Conservation (phyloP, 2,797 vertebrate species). For the Lithobates pipiens region DNA sequence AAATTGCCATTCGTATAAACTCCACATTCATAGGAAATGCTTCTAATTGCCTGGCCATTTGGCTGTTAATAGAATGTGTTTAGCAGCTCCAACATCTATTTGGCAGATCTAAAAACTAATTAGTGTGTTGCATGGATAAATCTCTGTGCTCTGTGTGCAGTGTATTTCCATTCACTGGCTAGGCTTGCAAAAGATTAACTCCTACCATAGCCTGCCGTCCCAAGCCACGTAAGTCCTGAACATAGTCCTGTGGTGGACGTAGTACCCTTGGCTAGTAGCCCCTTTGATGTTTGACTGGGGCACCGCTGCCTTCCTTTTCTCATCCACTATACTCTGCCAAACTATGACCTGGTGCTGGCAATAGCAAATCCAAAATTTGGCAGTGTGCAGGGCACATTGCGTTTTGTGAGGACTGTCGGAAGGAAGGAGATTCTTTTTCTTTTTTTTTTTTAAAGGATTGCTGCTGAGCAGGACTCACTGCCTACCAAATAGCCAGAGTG, state of each 20-base stretch:
- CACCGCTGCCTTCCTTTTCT: no score
- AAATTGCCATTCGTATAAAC: slow-evolving; percentile 45
- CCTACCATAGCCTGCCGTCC: background rate
- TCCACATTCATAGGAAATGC: slow-evolving; percentile 40
- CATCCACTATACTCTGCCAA: no score
- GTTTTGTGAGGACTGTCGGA: background rate
- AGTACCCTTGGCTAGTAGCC: no score
- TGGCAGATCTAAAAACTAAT: slow-evolving; percentile 51
- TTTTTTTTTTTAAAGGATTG: no score
- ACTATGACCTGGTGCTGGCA: no score
- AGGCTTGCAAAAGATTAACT: background rate
- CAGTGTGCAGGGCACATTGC: no score
- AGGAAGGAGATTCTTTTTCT: background rate
- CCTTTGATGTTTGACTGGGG: no score
- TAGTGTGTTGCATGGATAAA: slow-evolving; percentile 35
- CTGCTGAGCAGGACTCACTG: no score
- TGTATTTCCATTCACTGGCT: slow-evolving; percentile 35
- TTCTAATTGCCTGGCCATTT: slow-evolving; percentile 53
- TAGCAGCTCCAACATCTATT: slow-evolving; percentile 46
- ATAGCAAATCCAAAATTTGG: no score
- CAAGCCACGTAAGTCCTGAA: no score
- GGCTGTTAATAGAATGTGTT: slow-evolving; percentile 49
- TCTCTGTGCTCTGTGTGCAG: slow-evolving; percentile 17
- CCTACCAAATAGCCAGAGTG: no score
- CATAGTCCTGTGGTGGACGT: no score